Conservation (phyloP, 2,113 vertebrate genomes). For the Narcine bancroftii region DNA sequence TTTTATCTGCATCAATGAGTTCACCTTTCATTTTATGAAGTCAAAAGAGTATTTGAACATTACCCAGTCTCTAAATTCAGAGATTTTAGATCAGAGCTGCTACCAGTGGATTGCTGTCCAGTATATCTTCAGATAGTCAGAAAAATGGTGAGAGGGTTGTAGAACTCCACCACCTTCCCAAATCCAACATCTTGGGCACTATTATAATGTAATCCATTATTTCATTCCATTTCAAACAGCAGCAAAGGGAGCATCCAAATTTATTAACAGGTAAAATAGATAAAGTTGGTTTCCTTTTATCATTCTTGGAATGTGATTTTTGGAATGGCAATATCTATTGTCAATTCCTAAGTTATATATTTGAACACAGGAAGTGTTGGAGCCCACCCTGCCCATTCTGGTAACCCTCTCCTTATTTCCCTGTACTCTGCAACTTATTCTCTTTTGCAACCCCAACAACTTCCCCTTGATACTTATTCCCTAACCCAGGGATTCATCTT, state of each 20-base stretch:
- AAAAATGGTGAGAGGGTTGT: background rate
- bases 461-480: no score
- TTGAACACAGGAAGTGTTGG: no score
- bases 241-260: background rate
- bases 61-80: background rate
- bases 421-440: no score
- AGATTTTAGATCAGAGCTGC: background rate
- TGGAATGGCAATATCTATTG: background rate
- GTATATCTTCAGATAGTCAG: background rate
- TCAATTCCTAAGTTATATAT: background rate
- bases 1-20: no score
- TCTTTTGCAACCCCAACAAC: no score
- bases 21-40: no score
- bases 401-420: no score
- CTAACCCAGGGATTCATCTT: no score
- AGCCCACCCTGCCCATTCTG: no score
- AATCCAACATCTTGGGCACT: background rate
- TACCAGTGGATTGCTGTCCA: background rate
- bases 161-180: background rate
- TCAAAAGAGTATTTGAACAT: background rate
- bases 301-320: background rate
- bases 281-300: background rate
- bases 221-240: background rate
- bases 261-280: background rate
- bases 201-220: background rate